Percentiles rank a stretch among this genome's conserved stretches.
Evolutionary conservation across 1,140 invertebrate genomes (phyloP).

Genomic region (Pseudomyrmex flavicornis): DNA sequence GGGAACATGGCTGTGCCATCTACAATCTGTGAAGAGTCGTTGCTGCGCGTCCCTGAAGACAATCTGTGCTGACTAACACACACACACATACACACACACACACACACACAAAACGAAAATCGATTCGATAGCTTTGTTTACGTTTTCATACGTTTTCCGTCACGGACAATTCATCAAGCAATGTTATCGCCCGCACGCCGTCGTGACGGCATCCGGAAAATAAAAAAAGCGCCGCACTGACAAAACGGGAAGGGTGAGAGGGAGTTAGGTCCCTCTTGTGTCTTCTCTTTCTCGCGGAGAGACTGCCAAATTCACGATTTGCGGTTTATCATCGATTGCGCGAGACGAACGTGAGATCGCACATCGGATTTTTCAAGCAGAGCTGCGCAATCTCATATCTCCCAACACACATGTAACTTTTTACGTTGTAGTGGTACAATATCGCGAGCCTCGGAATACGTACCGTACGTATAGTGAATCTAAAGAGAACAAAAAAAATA

Average conservation of each 20-base stretch:
- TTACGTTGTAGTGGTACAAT: slow-evolving; percentile 46
- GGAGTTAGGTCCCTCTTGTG: not conserved
- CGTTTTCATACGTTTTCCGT: slow-evolving; percentile 27
- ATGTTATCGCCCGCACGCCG: not conserved
- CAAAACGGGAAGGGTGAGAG: slow-evolving; percentile 41
- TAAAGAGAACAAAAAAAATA: not conserved
- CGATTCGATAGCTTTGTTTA: slow-evolving; percentile 4
- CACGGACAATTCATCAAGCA: slow-evolving; percentile 14
- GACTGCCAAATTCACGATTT: slow-evolving; percentile 20
- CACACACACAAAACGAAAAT: slow-evolving; percentile 25
- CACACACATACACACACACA: too few relatives aligned
- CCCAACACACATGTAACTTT: slow-evolving; percentile 4
- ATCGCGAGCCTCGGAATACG: slow-evolving; percentile 56
- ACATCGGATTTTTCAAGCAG: slow-evolving; percentile 46
- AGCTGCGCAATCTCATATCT: slow-evolving; percentile 42
- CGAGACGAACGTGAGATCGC: slow-evolving; percentile 14
- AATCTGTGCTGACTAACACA: slow-evolving; percentile 77
- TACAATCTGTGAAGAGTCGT: slow-evolving; percentile 84
- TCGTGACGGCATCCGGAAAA: slow-evolving; percentile 28
- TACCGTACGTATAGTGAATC: slow-evolving; percentile 29
- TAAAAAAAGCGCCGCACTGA: slow-evolving; percentile 15
- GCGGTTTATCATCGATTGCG: not conserved
- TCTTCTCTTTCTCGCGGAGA: slow-evolving; percentile 2
- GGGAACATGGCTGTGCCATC: slow-evolving; percentile 85
- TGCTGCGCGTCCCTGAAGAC: slow-evolving; percentile 84